Evolutionary conservation across 2,888 invertebrate species (phyloP).

Genomic region (Cancer borealis): DNA sequence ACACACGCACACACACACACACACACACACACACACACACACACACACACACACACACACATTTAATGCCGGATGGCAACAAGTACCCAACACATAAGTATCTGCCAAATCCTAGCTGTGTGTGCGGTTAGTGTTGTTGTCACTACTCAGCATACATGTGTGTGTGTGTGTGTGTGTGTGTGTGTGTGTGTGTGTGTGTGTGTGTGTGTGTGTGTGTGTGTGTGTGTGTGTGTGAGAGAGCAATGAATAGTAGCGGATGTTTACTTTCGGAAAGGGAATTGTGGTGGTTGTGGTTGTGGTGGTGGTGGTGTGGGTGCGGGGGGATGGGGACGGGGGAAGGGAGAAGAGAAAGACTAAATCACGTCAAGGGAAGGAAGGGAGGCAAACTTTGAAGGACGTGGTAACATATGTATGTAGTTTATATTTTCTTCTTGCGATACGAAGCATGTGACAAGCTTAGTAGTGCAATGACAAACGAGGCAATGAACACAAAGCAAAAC

Average conservation of each 20-base stretch:
- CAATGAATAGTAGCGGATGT: neutral
- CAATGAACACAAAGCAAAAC: too few species aligned
- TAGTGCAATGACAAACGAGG: neutral
- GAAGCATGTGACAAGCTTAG: neutral
- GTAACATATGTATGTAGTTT: neutral
- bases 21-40: constrained; percentile 27
- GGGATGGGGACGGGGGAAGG: neutral
- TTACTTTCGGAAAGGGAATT: neutral
- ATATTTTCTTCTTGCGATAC: neutral
- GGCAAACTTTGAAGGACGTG: neutral
- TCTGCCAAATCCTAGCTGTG: neutral
- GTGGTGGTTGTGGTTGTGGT: neutral
- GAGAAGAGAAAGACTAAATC: neutral
- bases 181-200: constrained; percentile 20
- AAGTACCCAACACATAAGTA: neutral
- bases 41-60: constrained; percentile 27
- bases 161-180: constrained; percentile 20
- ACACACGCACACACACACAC: neutral
- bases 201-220: constrained; percentile 14
- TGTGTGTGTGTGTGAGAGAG: neutral
- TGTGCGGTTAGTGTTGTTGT: too few species aligned
- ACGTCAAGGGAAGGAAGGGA: too few species aligned
- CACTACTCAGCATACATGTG: neutral
- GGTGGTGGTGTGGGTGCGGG: neutral
- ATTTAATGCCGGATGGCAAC: neutral